Conservation (phyloP, 2,113 vertebrate species). For the Microcebus jonahi region DNA sequence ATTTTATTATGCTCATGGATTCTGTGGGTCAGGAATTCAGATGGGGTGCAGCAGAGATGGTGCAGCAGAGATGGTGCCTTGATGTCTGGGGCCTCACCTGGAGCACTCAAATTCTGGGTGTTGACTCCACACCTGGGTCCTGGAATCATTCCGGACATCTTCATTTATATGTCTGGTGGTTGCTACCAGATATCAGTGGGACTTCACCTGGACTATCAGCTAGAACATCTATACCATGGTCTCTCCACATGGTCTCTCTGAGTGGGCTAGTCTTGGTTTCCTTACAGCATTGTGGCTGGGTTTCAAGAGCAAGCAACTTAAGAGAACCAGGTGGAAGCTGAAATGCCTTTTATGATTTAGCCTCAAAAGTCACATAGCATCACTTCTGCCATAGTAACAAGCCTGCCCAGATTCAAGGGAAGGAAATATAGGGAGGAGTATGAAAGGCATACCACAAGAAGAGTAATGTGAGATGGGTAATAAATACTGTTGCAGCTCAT, state of each 20-base stretch:
- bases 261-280: not conserved
- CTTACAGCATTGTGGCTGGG: not conserved
- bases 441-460: not conserved
- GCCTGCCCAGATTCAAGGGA: not conserved
- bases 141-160: not conserved
- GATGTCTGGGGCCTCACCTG: not conserved
- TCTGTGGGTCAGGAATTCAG: slow-evolving; percentile 22
- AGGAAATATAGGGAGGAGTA: not conserved
- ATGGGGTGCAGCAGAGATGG: not conserved
- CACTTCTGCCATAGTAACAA: not conserved
- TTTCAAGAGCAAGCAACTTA: slow-evolving; percentile 38
- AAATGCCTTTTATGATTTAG: not conserved
- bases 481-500: not conserved
- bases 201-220: not conserved
- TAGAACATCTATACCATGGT: not conserved
- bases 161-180: not conserved
- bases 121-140: not conserved
- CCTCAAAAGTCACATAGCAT: not conserved
- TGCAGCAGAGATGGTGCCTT: not conserved
- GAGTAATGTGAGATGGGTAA: not conserved
- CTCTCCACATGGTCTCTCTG: not conserved
- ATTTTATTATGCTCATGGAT: not conserved
- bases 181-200: not conserved
- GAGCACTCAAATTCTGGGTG: not conserved
- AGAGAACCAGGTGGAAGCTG: not conserved